These are phyloP conservation scores for Petromus typicus DNA, from an alignment of 2,113 vertebrate genomes.

Conservation along the genomic window DNA sequence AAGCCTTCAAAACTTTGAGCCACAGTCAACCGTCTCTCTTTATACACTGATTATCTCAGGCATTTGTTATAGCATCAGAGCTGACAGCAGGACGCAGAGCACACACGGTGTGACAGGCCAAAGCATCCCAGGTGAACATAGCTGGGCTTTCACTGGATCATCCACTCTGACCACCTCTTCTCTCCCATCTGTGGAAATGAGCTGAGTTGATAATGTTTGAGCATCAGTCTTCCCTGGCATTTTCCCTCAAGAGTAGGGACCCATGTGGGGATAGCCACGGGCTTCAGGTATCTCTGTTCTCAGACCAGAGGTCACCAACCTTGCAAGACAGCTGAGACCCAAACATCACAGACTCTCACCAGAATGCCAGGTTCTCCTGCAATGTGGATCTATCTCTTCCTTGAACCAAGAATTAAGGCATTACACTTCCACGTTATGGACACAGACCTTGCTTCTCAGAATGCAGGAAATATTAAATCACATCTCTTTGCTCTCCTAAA, in stretches of 20 bases:
- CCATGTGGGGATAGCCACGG: accelerated
- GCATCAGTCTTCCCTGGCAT: neutral
- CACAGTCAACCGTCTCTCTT: neutral
- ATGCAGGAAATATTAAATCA: neutral
- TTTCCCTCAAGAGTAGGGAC: neutral
- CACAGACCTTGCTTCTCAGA: neutral
- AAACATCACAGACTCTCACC: accelerated
- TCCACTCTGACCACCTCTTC: neutral
- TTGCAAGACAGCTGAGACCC: neutral
- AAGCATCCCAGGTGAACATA: too few species aligned
- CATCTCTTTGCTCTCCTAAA: neutral
- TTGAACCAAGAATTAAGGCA: neutral
- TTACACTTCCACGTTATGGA: neutral
- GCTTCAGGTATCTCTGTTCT: neutral
- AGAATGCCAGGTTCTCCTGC: neutral
- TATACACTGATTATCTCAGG: neutral
- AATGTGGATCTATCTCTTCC: neutral
- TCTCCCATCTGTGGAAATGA: neutral
- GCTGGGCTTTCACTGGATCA: neutral
- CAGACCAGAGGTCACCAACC: neutral
- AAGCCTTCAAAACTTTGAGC: neutral
- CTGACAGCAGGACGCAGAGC: neutral
- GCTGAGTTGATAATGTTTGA: neutral
- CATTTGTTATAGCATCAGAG: neutral
- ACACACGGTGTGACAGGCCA: neutral